A percentile compares a stretch with the other conserved stretches of the same genome.
phyloP scores from a whole-genome alignment of 2,797 vertebrate genomes.

The Hypotaenidia okinawae region DNA sequence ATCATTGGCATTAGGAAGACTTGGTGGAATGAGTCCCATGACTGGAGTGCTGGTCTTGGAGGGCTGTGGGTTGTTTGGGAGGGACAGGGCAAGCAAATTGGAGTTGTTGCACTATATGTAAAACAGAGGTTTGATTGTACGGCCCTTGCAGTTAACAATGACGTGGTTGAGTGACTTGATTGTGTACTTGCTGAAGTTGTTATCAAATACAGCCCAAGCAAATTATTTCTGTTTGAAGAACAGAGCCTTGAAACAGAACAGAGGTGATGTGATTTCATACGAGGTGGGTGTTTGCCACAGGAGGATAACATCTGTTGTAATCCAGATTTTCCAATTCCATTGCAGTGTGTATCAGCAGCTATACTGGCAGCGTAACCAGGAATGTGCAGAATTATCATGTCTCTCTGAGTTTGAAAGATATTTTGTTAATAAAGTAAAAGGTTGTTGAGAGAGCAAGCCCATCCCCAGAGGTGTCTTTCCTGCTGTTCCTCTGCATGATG shows the following conservation, averaged over 20 bases:
- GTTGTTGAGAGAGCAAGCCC: neutral
- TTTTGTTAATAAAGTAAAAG: neutral
- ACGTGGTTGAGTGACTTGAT: neutral
- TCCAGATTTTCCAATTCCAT: neutral
- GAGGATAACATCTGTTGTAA: neutral
- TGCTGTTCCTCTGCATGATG: neutral
- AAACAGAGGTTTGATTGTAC: neutral
- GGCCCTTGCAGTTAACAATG: neutral
- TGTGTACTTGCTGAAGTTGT: neutral
- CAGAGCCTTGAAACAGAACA: neutral
- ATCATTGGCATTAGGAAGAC: too few species aligned
- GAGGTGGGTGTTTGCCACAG: neutral
- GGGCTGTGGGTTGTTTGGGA: neutral
- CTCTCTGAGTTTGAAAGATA: neutral
- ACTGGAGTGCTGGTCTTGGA: neutral
- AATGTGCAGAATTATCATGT: neutral
- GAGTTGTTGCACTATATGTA: neutral
- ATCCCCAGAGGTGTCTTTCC: fast-evolving
- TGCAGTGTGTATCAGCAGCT: neutral
- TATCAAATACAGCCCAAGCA: neutral
- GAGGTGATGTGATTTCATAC: too few species aligned
- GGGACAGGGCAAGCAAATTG: neutral
- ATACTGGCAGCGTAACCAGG: neutral
- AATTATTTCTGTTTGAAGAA: neutral
- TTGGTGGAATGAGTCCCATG: neutral